Conservation (phyloP, 2,113 vertebrate genomes). For the Odobenus rosmarus region DNA sequence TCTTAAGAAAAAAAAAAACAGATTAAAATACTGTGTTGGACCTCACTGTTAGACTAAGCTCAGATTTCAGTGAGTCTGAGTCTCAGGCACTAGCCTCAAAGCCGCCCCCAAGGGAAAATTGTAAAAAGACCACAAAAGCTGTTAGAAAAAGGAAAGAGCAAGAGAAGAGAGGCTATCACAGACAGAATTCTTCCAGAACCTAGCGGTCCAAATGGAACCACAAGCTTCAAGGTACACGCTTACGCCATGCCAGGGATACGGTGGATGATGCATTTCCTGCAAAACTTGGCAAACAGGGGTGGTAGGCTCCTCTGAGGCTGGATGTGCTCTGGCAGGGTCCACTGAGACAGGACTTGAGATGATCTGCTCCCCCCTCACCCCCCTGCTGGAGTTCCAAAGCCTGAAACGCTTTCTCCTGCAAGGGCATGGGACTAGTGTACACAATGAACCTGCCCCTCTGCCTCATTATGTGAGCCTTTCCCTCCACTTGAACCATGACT, state of each 20-base stretch:
- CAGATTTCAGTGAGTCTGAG: not conserved
- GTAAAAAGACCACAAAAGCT: not conserved
- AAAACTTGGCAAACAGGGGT: not conserved
- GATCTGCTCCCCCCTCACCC: not conserved
- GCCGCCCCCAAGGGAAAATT: not conserved
- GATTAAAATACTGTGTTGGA: not conserved
- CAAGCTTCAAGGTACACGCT: not conserved
- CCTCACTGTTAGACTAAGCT: not conserved
- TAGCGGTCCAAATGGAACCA: not conserved
- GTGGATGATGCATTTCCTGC: accelerated
- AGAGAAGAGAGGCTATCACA: not conserved
- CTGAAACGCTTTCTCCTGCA: not conserved
- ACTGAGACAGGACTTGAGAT: too few species aligned
- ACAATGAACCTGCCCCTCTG: too few species aligned
- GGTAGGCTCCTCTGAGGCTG: not conserved
- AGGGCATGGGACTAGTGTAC: not conserved
- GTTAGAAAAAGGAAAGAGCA: not conserved
- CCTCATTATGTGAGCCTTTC: not conserved
- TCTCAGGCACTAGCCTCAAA: not conserved
- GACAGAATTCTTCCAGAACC: not conserved
- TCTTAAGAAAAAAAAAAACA: not conserved
- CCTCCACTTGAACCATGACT: not conserved
- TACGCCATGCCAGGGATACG: accelerated
- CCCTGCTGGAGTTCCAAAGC: not conserved
- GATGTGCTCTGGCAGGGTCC: too few species aligned